Base-by-base conservation (phyloP, 1,140 invertebrate genomes). In the Drosophila yakuba region DNA sequence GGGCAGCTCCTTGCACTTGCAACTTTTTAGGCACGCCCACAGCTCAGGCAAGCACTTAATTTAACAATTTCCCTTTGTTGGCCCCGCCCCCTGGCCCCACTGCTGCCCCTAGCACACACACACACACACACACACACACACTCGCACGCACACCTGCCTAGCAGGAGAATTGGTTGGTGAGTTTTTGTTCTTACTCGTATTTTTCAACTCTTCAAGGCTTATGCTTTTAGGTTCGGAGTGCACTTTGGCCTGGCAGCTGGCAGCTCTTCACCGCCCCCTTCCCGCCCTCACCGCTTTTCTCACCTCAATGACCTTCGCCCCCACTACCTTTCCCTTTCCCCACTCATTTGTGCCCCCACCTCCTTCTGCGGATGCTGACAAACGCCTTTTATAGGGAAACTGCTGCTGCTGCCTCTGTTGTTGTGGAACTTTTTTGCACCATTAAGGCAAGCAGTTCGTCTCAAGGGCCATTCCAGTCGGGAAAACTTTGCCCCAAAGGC, bases 211-310 rank as follows among this genome's bases (percentile, higher is more conserved):
- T 78, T 83, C 38, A 63, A 68, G 62, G 82, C 81, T 86, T 86
- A 84, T 81, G 82, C 81, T 86, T 86, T 84, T 78, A 81, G 81
- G 82, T 85, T 81, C 68, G 81, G 78, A 85, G 81, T 85, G 82
- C 82, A 85, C 81, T 85, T 74, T 76, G 73, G 78, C 63, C 67
- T 74, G 61, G 74, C 81, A 86, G 81, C 74, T 85, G 66, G 20
- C 20, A 20, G 20, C 20, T 20, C 20, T 2, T 20, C 20, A 1
- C 20, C 20, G 20, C 20, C 1, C 2, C 2, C 20, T n/a, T n/a
- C 20, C 20, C 47, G 67, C 68, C 64, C 43, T 48, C 15, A 5
- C 11, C 7, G 28, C 50, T 35, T 71, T 71, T 72, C 68, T 57
- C 68, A 72, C 66, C 68, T 72, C 52, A 36, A 28, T 15, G 47